Base-by-base conservation (phyloP, 2,113 vertebrate genomes). In the Corythoichthys haematopterus region DNA sequence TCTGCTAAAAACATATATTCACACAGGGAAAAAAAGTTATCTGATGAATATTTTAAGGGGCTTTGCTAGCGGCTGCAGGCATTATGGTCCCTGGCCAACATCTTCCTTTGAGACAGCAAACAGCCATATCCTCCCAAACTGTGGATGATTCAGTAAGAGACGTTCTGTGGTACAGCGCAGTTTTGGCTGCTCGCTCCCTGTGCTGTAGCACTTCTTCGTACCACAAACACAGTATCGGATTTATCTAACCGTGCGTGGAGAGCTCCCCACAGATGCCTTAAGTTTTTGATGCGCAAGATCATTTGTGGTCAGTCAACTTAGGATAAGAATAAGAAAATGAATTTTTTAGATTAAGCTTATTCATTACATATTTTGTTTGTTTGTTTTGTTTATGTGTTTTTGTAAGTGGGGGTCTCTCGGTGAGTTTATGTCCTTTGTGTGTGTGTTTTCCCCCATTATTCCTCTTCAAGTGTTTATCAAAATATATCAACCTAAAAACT, bases 1-100 rank as follows among this genome's bases (percentile, higher is more conserved):
- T 88, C 89, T 83, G 84, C 89, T 88, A 85, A 88, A 88, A 87
- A 88, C 80, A 86, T 86, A 87, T 86, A 89, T 82, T 84, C 80
- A 74, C 76, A 72, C 70, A 69, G 76, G 86, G 36, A 59, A 56
- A 56, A 56, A 85, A 86, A 90, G 87, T 82, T 87, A 76, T 84
- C 72, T 87, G 87, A 89, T 88, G 79, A 88, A 89, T 89, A 87
- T 88, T 84, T 88, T 65, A 87, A 51, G 71, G 74, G 76, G 71
- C 77, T 80, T 82, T 67, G 81, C 80, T 76, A 62, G 55, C 64
- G 72, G 80, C 80, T 88, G 79, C 83, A 75, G 81, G 81, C 85
- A 65, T 79, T 70, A 84, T 80, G 76, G 76, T 88, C 81, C 75
- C 79, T 70, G 80, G 82, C 85, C 84, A 86, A 73, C 74, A 33